Evolutionary conservation across 2,888 invertebrate genomes (phyloP).

Genomic region (Carabus problematicus): DNA sequence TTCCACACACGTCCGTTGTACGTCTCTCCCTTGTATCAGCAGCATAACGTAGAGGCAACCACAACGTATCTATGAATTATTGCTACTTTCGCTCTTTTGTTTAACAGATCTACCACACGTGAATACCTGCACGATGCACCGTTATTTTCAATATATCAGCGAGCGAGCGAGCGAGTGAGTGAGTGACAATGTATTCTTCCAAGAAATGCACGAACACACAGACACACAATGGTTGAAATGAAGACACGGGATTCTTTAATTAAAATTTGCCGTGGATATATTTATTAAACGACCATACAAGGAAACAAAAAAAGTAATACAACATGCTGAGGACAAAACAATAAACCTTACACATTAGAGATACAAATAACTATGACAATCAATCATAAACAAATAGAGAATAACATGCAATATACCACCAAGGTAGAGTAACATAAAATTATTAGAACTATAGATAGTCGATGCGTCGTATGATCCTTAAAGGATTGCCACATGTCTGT

Average conservation of each 20-base stretch:
- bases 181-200: not conserved
- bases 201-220: no score
- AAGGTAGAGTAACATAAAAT: no score
- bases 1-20: slow-evolving; percentile 46
- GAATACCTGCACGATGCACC: slow-evolving; percentile 22
- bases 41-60: slow-evolving; percentile 13
- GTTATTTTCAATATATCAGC: slow-evolving; percentile 40
- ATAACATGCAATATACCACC: no score
- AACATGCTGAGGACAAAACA: no score
- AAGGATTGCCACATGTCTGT: no score
- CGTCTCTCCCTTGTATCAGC: slow-evolving; percentile 47
- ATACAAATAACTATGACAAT: no score
- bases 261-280: not conserved
- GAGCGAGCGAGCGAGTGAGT: slow-evolving; percentile 18
- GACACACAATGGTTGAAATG: not conserved
- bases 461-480: no score
- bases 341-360: no score
- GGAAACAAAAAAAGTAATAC: no score
- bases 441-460: no score
- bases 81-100: not conserved
- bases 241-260: not conserved
- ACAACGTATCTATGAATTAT: slow-evolving; percentile 3
- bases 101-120: slow-evolving; percentile 9
- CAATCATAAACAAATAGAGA: no score
- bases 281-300: not conserved